Base-by-base conservation (phyloP, 2,797 vertebrate genomes). In the Xenopus petersii region DNA sequence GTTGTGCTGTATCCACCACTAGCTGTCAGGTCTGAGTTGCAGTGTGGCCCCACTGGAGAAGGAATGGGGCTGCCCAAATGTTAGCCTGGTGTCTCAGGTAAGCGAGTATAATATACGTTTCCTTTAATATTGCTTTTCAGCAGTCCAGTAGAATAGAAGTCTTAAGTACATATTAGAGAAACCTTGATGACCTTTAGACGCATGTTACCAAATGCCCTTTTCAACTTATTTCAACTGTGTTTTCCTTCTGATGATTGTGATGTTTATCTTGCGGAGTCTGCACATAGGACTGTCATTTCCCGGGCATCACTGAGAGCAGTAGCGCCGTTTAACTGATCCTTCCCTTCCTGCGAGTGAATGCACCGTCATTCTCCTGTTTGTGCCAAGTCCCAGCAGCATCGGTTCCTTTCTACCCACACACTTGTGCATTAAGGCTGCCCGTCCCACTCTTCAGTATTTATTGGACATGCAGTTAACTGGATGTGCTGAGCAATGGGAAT, bases 391-490 rank as follows among this genome's bases (percentile, higher is more conserved):
- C 58, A 24, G 21, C 2, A 60, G 2, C 58, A 60, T 26, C 11
- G 4, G 10, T 24, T 26, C 17, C 21, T 24, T 26, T 60, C 21
- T 17, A 26, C 17, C 16, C 54, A 24, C 47, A 21, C 16, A 12
- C 63, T 64, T 15, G 12, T 47, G 63, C 72, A 67, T 24, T 36
- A 51, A 36, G 12, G n/a, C 13, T 74, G 30, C 67, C 73, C 24
- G 24, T 55, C 21, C 48, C 5, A 46, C 56, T 30, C 51, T 58
- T 4, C 13, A 12, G 36, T 42, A 42, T 62, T 68, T 61, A 61
- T 74, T 60, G 64, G 49, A 13, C 17, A 62, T 61, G 46, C 47
- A 61, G 72, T 12, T 12, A 66, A 48, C n/a, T 51, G 36, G 12
- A 46, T 2, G 16, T 67, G 56, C 64, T 67, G 63, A 51, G 58